Conservation (phyloP, 2,888 invertebrate species). For the Germaria angustata region DNA sequence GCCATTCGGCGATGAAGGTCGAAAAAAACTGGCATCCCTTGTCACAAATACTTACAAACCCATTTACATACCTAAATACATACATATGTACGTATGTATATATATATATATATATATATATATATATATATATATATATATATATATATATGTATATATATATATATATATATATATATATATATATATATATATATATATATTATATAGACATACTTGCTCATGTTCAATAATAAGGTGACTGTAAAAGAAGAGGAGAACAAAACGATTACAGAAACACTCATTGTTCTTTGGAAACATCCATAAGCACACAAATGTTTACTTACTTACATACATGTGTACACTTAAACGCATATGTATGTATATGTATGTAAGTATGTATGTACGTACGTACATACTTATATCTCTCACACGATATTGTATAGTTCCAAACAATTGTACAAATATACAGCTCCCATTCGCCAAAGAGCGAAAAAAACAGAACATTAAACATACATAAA, state of each 20-base stretch:
- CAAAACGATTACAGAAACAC: conserved; percentile 21
- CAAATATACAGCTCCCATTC: not conserved
- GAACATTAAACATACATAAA: conserved; percentile 47
- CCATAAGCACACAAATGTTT: not conserved
- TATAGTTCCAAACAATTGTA: not conserved
- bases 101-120: not conserved
- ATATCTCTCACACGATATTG: not conserved
- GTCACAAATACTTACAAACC: not conserved
- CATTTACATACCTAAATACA: not conserved
- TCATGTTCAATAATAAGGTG: not conserved
- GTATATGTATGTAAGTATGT: not conserved
- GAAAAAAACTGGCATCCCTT: no score
- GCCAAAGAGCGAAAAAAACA: conserved; percentile 1
- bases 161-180: not conserved
- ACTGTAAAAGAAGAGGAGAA: conserved; percentile 23
- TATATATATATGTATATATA: not conserved
- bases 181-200: not conserved
- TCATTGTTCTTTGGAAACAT: conserved; percentile 39
- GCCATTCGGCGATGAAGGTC: no score
- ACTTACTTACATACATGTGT: not conserved
- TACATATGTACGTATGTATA: not conserved
- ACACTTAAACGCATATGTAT: not conserved
- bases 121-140: not conserved
- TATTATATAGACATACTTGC: not conserved
- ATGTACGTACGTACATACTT: no score